Percentiles rank a stretch among this genome's conserved stretches.
Evolutionary conservation across 2,797 vertebrate species (phyloP).

Genomic region (Tenualosa thibaudeaui): DNA sequence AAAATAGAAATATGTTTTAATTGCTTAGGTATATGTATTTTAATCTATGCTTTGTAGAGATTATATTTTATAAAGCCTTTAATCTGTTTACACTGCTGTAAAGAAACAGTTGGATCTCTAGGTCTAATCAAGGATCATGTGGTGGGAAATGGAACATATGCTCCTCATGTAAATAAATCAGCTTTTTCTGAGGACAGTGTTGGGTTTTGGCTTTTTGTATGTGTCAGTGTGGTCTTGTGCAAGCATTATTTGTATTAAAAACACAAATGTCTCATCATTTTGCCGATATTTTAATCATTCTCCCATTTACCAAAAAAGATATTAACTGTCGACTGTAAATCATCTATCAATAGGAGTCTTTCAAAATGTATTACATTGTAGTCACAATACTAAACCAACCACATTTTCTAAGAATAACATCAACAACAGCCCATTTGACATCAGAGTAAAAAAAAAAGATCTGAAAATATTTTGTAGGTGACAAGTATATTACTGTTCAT

Average conservation of each 20-base stretch:
- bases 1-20: background rate
- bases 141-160: background rate
- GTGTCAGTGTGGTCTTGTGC: background rate
- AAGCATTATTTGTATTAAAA: background rate
- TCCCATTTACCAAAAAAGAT: background rate
- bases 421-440: no score
- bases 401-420: background rate
- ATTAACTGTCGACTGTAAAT: background rate
- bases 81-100: conserved; percentile 11
- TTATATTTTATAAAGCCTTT: conserved; percentile 18
- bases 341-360: background rate
- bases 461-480: background rate
- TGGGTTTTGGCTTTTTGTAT: background rate
- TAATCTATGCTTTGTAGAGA: conserved; percentile 12
- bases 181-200: conserved; percentile 10
- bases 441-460: no score
- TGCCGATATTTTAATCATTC: background rate
- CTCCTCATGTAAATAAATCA: conserved; percentile 14
- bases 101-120: background rate
- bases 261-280: background rate
- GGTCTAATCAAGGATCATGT: background rate
- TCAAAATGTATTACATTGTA: background rate
- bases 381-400: background rate
- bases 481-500: background rate
- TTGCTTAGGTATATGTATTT: conserved; percentile 7